These are phyloP conservation scores for Dendropsophus ebraccatus DNA, from an alignment of 2,113 vertebrate genomes.

Conservation along the genomic window DNA sequence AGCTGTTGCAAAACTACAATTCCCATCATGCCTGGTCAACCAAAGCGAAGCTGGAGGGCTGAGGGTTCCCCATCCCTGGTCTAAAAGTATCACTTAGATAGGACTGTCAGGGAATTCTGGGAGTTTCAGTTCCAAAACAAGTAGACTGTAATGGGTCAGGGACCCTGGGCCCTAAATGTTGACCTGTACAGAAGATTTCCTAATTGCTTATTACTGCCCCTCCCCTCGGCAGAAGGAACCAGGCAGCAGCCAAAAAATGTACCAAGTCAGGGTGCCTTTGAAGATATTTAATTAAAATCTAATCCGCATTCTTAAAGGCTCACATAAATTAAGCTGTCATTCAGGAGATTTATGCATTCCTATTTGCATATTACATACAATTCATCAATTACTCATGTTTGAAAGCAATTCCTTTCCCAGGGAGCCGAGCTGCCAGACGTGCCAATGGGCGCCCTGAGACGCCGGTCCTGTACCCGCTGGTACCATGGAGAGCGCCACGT, in stretches of 20 bases:
- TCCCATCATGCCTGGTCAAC: no score
- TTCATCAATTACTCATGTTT: slow-evolving; percentile 85
- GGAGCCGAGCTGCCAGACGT: slow-evolving; percentile 72
- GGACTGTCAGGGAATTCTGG: not conserved
- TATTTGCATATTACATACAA: slow-evolving; percentile 87
- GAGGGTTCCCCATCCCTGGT: no score
- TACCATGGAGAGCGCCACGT: slow-evolving; percentile 70
- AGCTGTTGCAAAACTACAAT: no score
- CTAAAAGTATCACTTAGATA: not conserved
- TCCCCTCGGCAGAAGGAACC: slow-evolving; percentile 57
- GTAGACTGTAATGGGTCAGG: not conserved
- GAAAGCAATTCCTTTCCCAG: slow-evolving; percentile 77
- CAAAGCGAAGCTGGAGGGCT: no score
- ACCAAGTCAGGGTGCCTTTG: slow-evolving; percentile 86
- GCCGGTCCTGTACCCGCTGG: slow-evolving; percentile 61
- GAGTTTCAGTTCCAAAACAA: not conserved
- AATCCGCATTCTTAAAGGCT: slow-evolving; percentile 89
- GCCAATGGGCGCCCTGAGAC: slow-evolving; percentile 66
- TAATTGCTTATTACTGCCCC: slow-evolving; percentile 24
- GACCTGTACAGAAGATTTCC: not conserved
- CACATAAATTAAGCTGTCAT: slow-evolving; percentile 90
- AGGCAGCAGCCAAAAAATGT: slow-evolving; percentile 70
- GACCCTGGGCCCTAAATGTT: not conserved
- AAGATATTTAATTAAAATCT: slow-evolving; percentile 93
- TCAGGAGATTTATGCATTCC: slow-evolving; percentile 86